Base-by-base conservation (phyloP, 2,888 invertebrate species). In the Mellilla xanthometata region DNA sequence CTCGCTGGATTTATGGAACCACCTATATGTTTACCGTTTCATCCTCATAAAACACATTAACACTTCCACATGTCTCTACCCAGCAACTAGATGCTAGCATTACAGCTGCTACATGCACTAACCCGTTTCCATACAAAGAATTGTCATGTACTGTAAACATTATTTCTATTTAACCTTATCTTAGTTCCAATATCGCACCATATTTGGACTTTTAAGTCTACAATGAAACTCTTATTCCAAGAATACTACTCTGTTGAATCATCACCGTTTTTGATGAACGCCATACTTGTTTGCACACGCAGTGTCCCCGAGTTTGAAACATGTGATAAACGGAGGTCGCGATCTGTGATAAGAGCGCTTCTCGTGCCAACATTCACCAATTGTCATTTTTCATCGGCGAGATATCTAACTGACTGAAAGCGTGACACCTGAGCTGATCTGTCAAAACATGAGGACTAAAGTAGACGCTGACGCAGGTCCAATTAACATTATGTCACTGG, bases 341-440 rank as follows among this genome's bases (percentile, higher is more conserved):
- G 64, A 70, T 71, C 62, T 58, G 54, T 60, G 73, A 70, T 70
- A 67, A 67, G 56, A 63, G 49, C 49, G 48, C 46, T 30, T 39
- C 52, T 53, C 59, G 58, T 75, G 78, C 78, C 76, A 78, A 76
- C 58, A 71, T 63, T 62, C 62, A 54, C 55, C 65, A 60, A 73
- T 72, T 72, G 72, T 74, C 62, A 69, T 72, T 67, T 70, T 63
- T 68, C 66, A 67, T 44, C 48, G 42, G 50, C 44, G 51, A 53
- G 60, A 68, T 73, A 67, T 70, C 64, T 63, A 58, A 60, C 60
- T 56, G 44, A 56, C 56, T 54, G 49, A 51, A 52, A 44, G 58
- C 39, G 51, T 57, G 63, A 59, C 72, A 72, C 66, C 67, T 69
- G 71, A 72, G 62, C 52, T 63, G 57, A 63, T 69, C 65, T 57